Conservation (phyloP, 1,140 invertebrate genomes). For the Drosophila repletoides region DNA sequence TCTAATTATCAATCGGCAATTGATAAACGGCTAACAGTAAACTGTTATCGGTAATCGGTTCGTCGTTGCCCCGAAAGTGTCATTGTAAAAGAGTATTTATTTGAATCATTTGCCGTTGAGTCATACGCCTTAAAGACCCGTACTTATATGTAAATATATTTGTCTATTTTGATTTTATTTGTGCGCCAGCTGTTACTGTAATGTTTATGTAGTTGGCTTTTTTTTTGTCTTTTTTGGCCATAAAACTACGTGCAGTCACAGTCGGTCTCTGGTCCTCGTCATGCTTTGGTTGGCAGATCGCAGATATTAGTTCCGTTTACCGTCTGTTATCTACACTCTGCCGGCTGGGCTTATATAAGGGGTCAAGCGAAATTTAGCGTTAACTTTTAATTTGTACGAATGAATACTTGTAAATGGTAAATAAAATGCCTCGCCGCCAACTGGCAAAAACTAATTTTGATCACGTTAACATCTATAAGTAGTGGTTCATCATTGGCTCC, state of each 20-base stretch:
- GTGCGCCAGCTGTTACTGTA: constrained; percentile 28
- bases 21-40: background rate
- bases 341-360: constrained; percentile 66
- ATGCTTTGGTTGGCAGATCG: constrained; percentile 7
- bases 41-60: constrained; percentile 13
- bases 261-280: background rate
- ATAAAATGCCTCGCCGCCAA: constrained; percentile 26
- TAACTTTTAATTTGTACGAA: constrained; percentile 43
- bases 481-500: background rate
- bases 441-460: constrained; percentile 13
- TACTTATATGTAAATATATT: constrained; percentile 26
- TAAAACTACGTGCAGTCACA: background rate
- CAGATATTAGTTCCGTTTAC: constrained; percentile 65
- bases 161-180: constrained; percentile 54
- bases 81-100: constrained; percentile 30
- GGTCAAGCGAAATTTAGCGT: constrained; percentile 54
- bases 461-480: constrained; percentile 36
- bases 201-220: constrained; percentile 31
- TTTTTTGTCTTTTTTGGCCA: background rate
- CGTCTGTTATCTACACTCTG: too few relatives aligned
- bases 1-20: background rate
- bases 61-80: constrained; percentile 6
- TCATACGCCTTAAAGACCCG: constrained; percentile 17
- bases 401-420: constrained; percentile 31
- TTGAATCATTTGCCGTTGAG: constrained; percentile 46